These are phyloP conservation scores for Melieria omissa DNA, from an alignment of 2,888 invertebrate species.

Conservation along the genomic window DNA sequence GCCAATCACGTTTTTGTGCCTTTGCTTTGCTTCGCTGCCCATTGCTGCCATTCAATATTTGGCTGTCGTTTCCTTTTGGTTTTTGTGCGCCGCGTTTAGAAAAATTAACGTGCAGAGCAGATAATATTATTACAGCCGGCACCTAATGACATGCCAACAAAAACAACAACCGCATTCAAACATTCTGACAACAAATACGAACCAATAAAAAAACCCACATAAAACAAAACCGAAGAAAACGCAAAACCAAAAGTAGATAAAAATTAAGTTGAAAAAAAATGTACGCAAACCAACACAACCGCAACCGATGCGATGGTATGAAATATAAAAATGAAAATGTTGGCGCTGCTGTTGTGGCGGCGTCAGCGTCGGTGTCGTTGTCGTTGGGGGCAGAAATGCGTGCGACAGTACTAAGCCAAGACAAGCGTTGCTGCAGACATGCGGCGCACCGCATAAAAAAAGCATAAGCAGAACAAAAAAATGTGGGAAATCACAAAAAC, in stretches of 20 bases:
- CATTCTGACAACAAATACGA: not conserved
- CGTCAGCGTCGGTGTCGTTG: too few species aligned
- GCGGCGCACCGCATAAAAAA: not conserved
- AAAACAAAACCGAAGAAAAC: too few species aligned
- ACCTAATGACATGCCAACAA: slow-evolving; percentile 15
- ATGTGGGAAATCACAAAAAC: not conserved
- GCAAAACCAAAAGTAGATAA: too few species aligned
- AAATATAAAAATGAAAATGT: too few species aligned
- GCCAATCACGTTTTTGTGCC: not conserved
- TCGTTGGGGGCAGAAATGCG: too few species aligned
- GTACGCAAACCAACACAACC: too few species aligned
- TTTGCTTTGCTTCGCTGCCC: not conserved
- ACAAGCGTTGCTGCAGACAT: not conserved
- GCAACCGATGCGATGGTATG: too few species aligned
- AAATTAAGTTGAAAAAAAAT: too few species aligned
- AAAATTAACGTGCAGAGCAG: slow-evolving; percentile 16
- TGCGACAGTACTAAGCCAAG: too few species aligned
- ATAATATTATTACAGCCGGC: slow-evolving; percentile 22
- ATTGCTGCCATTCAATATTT: not conserved
- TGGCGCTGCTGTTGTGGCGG: too few species aligned
- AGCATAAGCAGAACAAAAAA: not conserved
- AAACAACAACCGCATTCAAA: not conserved
- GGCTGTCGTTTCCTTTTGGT: too few species aligned
- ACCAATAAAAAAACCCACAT: too few species aligned
- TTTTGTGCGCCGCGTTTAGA: not conserved